Evolutionary conservation across 2,888 invertebrate genomes (phyloP), one percentile per base, ranked within the genome.

Genomic region (Patella caerulea): DNA sequence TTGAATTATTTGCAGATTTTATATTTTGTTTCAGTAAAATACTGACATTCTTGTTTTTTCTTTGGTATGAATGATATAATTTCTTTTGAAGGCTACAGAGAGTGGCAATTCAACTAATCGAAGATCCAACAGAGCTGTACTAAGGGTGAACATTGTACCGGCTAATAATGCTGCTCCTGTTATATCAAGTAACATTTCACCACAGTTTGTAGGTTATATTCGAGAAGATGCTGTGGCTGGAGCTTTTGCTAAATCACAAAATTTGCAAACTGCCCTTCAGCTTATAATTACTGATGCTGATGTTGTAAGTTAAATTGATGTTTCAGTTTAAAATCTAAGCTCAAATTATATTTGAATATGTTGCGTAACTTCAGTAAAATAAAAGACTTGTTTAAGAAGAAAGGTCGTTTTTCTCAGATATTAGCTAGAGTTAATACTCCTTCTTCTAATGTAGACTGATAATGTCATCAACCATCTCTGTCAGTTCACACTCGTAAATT

Each of bases 251-350:
- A 79, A 79, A 3, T 73, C 73, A 59, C 76, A 79, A 17, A n/a
- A 29, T 15, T 52, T 71, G n/a, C 45, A 75, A 2, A 65, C 72
- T 7, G 29, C 77, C 17, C 69, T 86, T 29, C 70, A 59, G 53
- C 76, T 88, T 15, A 71, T 75, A 0, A 84, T 87, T 11, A 78
- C 80, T 9, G 88, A 88, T 78, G 55, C 73, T 14, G 88, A 88
- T 81, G 54, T 85, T 79, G 88, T 88, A 81, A 75, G 87, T 79
- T 55, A 15, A 56, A 45, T 45, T 9, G 45, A 45, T 45, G 7
- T 45, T 3, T 34, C 34, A 34, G 34, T 34, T 69, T 45, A 19
- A 45, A 52, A 55, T 9, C 54, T 14, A 9, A 70, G 19, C 70
- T 69, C 19, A 70, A 34, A 34, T 34, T 34, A 0, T 34, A 34